phyloP scores from a whole-genome alignment of 2,113 vertebrate species.

The Rhinoderma darwinii region DNA sequence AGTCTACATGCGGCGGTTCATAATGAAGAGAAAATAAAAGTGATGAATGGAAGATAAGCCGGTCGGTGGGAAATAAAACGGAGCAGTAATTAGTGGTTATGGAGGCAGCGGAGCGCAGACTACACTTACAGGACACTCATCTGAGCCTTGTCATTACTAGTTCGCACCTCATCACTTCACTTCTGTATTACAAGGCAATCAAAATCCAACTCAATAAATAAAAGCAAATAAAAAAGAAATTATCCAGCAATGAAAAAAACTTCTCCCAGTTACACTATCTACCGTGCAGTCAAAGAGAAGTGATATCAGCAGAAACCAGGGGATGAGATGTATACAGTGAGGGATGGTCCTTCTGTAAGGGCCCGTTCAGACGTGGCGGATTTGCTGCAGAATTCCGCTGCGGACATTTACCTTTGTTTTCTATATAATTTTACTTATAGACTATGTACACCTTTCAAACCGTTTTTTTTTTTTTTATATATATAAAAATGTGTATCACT shows the following conservation, averaged over 20 bases:
- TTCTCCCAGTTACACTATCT: not conserved
- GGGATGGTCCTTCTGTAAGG: no score
- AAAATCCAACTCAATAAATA: slow-evolving; percentile 13
- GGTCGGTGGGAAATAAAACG: not conserved
- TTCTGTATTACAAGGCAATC: not conserved
- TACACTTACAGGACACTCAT: slow-evolving; percentile 13
- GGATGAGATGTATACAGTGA: no score
- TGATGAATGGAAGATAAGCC: slow-evolving; percentile 29
- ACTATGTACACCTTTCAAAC: no score
- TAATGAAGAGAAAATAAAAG: slow-evolving; percentile 41
- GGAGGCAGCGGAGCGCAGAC: not conserved
- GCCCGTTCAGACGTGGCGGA: no score
- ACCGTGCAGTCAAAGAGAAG: not conserved
- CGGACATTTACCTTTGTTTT: no score
- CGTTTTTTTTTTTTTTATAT: no score
- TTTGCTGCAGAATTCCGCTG: no score
- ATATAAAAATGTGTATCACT: no score
- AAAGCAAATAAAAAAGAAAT: not conserved
- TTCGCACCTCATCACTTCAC: slow-evolving; percentile 8
- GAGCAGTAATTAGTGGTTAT: slow-evolving; percentile 43
- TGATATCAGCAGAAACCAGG: no score
- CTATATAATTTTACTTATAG: no score
- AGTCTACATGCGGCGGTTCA: slow-evolving; percentile 13
- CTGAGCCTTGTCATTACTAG: not conserved
- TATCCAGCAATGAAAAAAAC: not conserved